These are phyloP conservation scores for Thamnophis elegans DNA, from an alignment of 2,797 vertebrate genomes.

Conservation along the genomic window DNA sequence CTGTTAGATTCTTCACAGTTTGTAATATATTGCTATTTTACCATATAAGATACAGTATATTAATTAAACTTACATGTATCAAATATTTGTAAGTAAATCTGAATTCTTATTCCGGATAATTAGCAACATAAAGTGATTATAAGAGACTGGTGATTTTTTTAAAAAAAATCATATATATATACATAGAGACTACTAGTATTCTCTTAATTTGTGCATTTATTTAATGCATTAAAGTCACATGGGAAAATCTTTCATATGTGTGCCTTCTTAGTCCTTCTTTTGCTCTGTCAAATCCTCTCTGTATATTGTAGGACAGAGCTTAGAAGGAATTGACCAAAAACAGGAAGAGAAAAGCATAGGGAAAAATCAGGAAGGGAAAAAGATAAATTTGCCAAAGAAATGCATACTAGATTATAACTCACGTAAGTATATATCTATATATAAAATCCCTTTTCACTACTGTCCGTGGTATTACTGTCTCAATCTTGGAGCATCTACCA, in stretches of 20 bases:
- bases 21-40: slow-evolving; percentile 33
- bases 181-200: not conserved
- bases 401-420: not conserved
- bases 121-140: not conserved
- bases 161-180: not conserved
- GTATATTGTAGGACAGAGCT: not conserved
- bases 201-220: not conserved
- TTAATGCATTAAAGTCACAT: not conserved
- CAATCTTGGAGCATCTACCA: not conserved
- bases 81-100: rapidly evolving
- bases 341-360: not conserved
- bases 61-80: slow-evolving; percentile 27
- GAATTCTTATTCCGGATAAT: not conserved
- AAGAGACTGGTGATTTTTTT: not conserved
- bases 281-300: not conserved
- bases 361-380: not conserved
- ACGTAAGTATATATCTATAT: not conserved
- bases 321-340: not conserved
- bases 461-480: not conserved
- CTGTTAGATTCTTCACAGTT: slow-evolving; percentile 46
- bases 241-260: not conserved
- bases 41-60: slow-evolving; percentile 28
- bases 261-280: not conserved
- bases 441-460: not conserved
- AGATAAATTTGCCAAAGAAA: not conserved